Conservation (phyloP, 2,888 invertebrate genomes). For the Sisyra nigra region DNA sequence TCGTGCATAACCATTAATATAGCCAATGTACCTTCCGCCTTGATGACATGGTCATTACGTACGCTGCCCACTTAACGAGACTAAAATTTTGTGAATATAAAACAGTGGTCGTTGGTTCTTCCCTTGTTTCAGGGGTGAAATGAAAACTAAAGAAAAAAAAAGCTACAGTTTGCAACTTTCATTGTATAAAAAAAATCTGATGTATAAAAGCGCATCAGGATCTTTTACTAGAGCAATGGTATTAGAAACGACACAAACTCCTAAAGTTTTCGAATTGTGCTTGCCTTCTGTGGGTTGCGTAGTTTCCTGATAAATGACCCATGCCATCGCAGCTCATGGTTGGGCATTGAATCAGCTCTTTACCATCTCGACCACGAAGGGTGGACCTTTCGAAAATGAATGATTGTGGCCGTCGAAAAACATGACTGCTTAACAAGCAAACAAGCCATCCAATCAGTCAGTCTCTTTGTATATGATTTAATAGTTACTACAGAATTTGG, state of each 20-base stretch:
- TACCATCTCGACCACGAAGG: conserved; percentile 47
- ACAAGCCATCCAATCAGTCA: conserved; percentile 1
- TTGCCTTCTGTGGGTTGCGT: conserved; percentile 79
- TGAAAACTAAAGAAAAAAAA: not conserved
- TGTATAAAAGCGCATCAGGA: not conserved
- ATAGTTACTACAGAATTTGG: not conserved
- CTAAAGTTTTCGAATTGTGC: conserved; percentile 22
- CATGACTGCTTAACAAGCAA: conserved; percentile 10
- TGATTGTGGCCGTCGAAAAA: conserved; percentile 5
- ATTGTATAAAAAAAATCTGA: not conserved
- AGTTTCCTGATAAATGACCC: conserved; percentile 80
- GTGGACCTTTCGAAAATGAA: conserved; percentile 1
- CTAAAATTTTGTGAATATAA: conserved; percentile 2
- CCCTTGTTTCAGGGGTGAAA: conserved; percentile 1
- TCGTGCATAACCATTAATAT: not conserved
- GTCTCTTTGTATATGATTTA: not conserved
- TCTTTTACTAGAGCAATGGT: not conserved
- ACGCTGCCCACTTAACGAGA: conserved; percentile 2
- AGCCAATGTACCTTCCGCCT: conserved; percentile 1
- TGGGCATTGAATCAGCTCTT: conserved; percentile 67
- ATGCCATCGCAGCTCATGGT: conserved; percentile 69
- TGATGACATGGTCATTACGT: conserved; percentile 2
- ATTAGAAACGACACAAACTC: conserved; percentile 1
- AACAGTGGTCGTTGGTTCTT: conserved; percentile 5
- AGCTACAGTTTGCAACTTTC: not conserved